These are phyloP conservation scores for Epizoanthus stellaris DNA, from an alignment of 92 coral and sea anemone genomes.

Conservation along the genomic window DNA sequence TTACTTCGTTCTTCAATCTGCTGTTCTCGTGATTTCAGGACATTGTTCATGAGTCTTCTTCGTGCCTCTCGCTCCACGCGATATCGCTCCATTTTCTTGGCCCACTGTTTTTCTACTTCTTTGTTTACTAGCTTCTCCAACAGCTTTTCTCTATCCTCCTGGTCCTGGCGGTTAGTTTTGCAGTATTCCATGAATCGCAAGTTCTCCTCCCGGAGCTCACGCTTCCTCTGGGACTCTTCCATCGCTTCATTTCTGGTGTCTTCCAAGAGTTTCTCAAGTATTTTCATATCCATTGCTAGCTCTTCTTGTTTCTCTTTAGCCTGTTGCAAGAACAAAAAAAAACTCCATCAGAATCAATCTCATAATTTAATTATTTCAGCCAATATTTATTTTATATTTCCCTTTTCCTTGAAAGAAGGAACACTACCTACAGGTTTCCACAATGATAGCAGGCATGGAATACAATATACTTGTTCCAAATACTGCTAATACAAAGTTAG, in stretches of 20 bases:
- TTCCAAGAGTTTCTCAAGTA: conserved; percentile 88
- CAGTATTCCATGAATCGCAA: conserved; percentile 96
- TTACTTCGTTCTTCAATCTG: conserved; percentile 90
- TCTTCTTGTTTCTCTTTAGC: conserved; percentile 97
- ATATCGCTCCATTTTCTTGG: conserved; percentile 79
- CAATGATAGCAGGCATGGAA: not conserved
- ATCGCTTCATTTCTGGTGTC: conserved; percentile 94
- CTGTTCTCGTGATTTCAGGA: conserved; percentile 78
- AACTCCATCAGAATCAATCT: not conserved
- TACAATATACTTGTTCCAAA: not conserved
- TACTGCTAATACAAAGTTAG: not conserved
- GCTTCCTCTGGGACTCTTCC: conserved; percentile 92
- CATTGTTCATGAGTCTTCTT: conserved; percentile 83
- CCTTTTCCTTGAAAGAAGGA: not conserved
- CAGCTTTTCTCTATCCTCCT: conserved; percentile 77
- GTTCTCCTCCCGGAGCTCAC: conserved; percentile 92
- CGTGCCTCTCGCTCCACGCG: conserved; percentile 88
- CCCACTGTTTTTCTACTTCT: conserved; percentile 96
- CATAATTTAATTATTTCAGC: not conserved
- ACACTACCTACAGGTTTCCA: too few relatives aligned
- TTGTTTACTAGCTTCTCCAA: conserved; percentile 85
- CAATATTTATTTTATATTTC: too few relatives aligned
- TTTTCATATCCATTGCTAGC: conserved; percentile 90
- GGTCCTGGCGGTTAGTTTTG: conserved; percentile 89
- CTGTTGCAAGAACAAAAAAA: conserved; percentile 40